A percentile compares a stretch with the other conserved stretches of the same genome.
Conservation (phyloP, 2,888 invertebrate genomes). For the Andrena fulva region DNA sequence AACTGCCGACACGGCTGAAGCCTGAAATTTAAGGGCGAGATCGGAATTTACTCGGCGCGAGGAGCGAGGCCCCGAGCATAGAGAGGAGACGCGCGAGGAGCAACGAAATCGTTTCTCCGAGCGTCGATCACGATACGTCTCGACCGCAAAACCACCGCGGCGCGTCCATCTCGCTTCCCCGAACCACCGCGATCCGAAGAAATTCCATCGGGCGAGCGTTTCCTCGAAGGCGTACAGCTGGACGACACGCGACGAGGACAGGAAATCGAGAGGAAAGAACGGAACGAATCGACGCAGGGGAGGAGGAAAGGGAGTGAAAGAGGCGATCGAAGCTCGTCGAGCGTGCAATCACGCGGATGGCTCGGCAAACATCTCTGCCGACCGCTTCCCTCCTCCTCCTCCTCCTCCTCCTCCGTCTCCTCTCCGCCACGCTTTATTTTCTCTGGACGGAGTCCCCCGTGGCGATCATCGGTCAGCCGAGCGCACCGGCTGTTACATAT, state of each 20-base stretch:
- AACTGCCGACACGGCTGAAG: slow-evolving; percentile 57
- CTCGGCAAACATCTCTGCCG: slow-evolving; percentile 79
- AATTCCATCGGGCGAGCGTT: slow-evolving; percentile 45
- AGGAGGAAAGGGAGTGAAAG: slow-evolving; percentile 33
- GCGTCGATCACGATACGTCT: slow-evolving; percentile 20
- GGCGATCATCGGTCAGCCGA: slow-evolving; percentile 81
- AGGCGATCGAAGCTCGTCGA: slow-evolving; percentile 78
- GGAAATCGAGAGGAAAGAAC: slow-evolving; percentile 48
- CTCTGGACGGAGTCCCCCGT: slow-evolving; percentile 54
- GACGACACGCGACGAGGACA: slow-evolving; percentile 14
- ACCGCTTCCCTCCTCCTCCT: slow-evolving; percentile 24
- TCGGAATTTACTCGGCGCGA: slow-evolving; percentile 44
- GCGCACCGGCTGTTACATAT: slow-evolving; percentile 80
- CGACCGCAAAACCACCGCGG: slow-evolving; percentile 38
- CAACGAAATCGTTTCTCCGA: background rate
- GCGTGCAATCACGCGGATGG: slow-evolving; percentile 80
- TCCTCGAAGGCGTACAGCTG: slow-evolving; percentile 31
- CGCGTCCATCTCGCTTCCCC: slow-evolving; percentile 30
- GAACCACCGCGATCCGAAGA: slow-evolving; percentile 15
- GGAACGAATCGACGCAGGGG: slow-evolving; percentile 31
- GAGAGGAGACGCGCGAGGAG: no score
- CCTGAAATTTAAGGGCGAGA: slow-evolving; percentile 59
- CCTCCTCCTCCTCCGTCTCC: background rate
- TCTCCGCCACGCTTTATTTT: slow-evolving; percentile 57
- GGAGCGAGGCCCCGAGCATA: no score